Evolutionary conservation across 2,888 invertebrate genomes (phyloP), one percentile per base, ranked within the genome.

Genomic region (Eristalinus sepulchralis): DNA sequence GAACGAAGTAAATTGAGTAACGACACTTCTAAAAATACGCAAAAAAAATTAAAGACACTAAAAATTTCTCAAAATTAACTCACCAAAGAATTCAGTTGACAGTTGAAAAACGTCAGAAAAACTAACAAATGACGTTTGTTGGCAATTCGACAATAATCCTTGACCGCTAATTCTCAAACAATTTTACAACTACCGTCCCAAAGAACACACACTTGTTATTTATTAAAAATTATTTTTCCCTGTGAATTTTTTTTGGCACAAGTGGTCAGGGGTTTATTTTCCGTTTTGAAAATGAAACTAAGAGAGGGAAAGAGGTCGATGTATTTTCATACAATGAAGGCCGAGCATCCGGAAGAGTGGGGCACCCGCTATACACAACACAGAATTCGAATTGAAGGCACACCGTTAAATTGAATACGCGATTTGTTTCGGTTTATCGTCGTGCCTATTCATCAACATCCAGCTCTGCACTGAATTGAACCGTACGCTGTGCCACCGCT

Each of bases 161-260:
- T 68, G 68, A 68, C 68, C 68, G 55, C 68, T 24, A 57, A 68
- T 20, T 68, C 53, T 34, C 13, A 34, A 34, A 67, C 17, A 47
- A 36, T 67, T 31, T 31, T 17, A 11, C 17, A 22, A 31, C 13
- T 47, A 31, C 36, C 10, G 13, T 24, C 13, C 20, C 47, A 67
- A 53, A 68, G 20, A 11, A 2, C 27, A 27, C 36, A 11, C 22
- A 47, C 36, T 11, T 22, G 22, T 10, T 8, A 55, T 68, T 68
- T 34, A 68, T 57, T 47, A 33, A 68, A 57, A 39, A n/a, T 39
- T n/a, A n/a, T 39, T 39, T 47, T 1, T 47, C 17, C 8, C 47
- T 17, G 27, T 5, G 5, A 5, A 17, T 47, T 47, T 47, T 17
- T n/a, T 68, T 68, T 57, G 68, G 33, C 55, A 57, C 55, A 10